Evolutionary conservation across 2,113 vertebrate genomes (phyloP).

Genomic region (Cephalopholis sonnerati): DNA sequence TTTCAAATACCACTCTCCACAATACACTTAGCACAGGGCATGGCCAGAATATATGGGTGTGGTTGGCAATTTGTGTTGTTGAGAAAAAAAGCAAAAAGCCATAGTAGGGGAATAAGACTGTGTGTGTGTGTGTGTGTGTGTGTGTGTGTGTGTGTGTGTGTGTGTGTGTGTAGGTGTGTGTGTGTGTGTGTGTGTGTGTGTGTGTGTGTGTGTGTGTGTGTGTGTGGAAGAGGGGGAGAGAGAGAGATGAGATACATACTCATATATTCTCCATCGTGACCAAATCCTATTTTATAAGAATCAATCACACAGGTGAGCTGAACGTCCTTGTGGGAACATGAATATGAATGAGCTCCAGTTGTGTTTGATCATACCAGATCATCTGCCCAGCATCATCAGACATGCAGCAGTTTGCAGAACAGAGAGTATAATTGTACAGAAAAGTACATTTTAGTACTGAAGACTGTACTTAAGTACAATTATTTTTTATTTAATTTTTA

Average conservation of each 20-base stretch:
- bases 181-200: conserved; percentile 15
- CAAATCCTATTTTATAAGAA: conserved; percentile 26
- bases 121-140: conserved; percentile 14
- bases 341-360: conserved; percentile 17
- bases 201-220: background rate
- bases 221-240: background rate
- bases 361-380: conserved; percentile 35
- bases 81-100: background rate
- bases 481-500: too few relatives aligned
- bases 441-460: too few relatives aligned
- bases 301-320: conserved; percentile 10
- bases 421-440: background rate
- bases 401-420: background rate
- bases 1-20: too few relatives aligned
- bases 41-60: too few relatives aligned
- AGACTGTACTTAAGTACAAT: too few relatives aligned
- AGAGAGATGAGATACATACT: background rate
- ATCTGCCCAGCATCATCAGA: background rate
- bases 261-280: conserved; percentile 5
- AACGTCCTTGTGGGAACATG: conserved; percentile 26
- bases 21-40: too few relatives aligned
- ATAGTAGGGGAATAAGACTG: background rate
- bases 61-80: background rate
- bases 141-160: conserved; percentile 11
- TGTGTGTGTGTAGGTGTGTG: background rate